phyloP scores from a whole-genome alignment of 2,797 vertebrate species.

The Myioborus melanocephalus region DNA sequence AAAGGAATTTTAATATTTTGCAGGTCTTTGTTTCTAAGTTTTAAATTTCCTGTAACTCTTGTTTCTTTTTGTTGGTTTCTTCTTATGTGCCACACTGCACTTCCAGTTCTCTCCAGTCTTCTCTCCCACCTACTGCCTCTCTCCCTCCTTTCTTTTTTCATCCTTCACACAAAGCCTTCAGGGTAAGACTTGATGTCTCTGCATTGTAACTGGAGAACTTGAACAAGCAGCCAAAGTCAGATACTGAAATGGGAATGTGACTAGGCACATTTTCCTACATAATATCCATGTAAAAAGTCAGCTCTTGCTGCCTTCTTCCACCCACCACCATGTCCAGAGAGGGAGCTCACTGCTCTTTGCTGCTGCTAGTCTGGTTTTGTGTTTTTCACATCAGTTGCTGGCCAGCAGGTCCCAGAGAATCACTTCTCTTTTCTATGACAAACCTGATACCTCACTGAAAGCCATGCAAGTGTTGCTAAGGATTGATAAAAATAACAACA shows the following conservation, averaged over 20 bases:
- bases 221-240: background rate
- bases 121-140: background rate
- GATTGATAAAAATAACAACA: background rate
- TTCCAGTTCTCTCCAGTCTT: background rate
- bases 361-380: background rate
- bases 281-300: fast-evolving
- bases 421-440: background rate
- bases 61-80: background rate
- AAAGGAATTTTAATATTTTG: background rate
- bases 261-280: background rate
- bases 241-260: background rate
- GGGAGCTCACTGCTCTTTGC: background rate
- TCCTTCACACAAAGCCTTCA: background rate
- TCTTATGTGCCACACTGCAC: fast-evolving
- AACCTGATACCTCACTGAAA: background rate
- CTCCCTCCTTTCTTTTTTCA: background rate
- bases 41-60: background rate
- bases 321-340: background rate
- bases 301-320: background rate
- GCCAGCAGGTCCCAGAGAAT: background rate
- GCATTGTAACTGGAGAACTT: background rate
- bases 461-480: fast-evolving
- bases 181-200: background rate
- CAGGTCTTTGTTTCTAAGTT: background rate
- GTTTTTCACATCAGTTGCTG: background rate